Evolutionary conservation across 2,888 invertebrate species (phyloP).

Genomic region (Pollenia angustigena): DNA sequence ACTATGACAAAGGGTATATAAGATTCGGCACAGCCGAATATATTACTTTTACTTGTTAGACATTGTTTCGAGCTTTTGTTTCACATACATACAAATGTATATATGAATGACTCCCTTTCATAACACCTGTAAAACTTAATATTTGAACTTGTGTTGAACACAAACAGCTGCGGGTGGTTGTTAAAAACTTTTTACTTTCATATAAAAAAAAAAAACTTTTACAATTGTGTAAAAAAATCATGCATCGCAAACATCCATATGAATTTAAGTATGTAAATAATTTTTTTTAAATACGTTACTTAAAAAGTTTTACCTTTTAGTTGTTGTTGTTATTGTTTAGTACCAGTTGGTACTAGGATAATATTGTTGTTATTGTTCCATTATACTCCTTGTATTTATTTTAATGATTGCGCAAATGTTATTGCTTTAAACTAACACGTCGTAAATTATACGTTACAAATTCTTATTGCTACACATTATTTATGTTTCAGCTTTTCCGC

Average conservation of each 20-base stretch:
- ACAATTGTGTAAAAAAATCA: constrained; percentile 1
- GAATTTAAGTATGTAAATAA: constrained; percentile 22
- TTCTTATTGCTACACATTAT: constrained; percentile 34
- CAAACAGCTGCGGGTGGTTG: constrained; percentile 28
- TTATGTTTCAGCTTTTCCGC: neutral
- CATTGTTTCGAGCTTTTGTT: constrained; percentile 1
- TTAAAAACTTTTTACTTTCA: constrained; percentile 38
- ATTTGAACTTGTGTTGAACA: constrained; percentile 39
- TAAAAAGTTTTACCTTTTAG: constrained; percentile 37
- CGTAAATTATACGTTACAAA: constrained; percentile 64
- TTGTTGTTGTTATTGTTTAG: constrained; percentile 47
- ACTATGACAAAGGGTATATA: no score
- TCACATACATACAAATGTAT: neutral
- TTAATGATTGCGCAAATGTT: constrained; percentile 74
- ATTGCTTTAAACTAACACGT: constrained; percentile 70
- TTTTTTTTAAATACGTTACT: constrained; percentile 48
- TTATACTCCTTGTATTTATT: constrained; percentile 51
- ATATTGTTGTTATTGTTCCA: constrained; percentile 40
- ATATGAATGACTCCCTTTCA: constrained; percentile 40
- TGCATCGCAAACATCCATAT: constrained; percentile 14
- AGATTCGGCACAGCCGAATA: no score
- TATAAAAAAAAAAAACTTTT: constrained; percentile 12
- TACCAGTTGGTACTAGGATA: constrained; percentile 72
- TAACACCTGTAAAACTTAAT: constrained; percentile 51
- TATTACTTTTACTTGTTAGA: neutral